Conservation (phyloP, 37 sponge, comb jelly and placozoan species). For the Spongia lamella region DNA sequence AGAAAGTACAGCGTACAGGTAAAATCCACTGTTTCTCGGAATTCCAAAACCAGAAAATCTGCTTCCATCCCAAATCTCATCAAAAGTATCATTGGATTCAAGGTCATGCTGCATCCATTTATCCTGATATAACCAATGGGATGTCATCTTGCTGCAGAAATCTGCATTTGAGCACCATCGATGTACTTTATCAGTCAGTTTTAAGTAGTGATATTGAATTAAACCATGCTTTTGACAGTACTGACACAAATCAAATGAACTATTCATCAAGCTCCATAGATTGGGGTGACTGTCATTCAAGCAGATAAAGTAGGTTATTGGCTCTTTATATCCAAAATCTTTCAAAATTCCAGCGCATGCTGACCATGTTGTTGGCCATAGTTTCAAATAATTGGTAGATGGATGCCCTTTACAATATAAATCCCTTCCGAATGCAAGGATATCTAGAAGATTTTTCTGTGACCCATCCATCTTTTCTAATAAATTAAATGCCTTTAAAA, state of each 20-base stretch:
- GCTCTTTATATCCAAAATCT: conserved; percentile 7
- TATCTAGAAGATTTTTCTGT: conserved; percentile 6
- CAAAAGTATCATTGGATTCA: neutral
- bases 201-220: too few relatives aligned
- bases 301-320: conserved; percentile 5
- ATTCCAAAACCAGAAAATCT: conserved; percentile 42
- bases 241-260: neutral
- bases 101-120: conserved; percentile 4
- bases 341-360: neutral
- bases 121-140: conserved; percentile 27
- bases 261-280: neutral
- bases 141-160: conserved; percentile 25
- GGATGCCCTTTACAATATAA: conserved; percentile 21
- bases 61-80: conserved; percentile 33
- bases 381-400: neutral
- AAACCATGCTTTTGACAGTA: too few relatives aligned
- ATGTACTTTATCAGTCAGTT: too few relatives aligned
- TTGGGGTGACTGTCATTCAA: neutral
- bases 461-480: conserved; percentile 3
- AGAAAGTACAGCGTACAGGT: conserved; percentile 14
- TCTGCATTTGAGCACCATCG: too few relatives aligned
- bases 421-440: conserved; percentile 4
- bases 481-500: conserved; percentile 10
- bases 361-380: conserved; percentile 18
- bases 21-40: conserved; percentile 6